phyloP scores from a whole-genome alignment of 2,888 invertebrate genomes.

The Strigamia transsilvanica region DNA sequence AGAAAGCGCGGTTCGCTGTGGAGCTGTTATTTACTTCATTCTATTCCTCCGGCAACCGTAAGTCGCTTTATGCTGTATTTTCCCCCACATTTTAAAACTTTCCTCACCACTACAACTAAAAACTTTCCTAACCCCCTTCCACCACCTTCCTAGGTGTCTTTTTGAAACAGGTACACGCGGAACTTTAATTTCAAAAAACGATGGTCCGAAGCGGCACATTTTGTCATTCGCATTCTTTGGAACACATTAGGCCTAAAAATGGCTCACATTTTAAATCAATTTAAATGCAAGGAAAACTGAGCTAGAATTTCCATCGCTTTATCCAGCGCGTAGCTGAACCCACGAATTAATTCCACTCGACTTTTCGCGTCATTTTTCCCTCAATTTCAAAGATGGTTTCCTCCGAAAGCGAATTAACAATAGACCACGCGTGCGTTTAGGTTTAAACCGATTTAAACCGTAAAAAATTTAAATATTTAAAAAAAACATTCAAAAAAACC shows the following conservation, averaged over 20 bases:
- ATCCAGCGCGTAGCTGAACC: no score
- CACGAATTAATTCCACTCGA: neutral
- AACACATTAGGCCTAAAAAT: constrained; percentile 30
- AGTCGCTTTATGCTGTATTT: constrained; percentile 25
- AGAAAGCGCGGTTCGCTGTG: neutral
- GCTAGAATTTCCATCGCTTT: neutral
- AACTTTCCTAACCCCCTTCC: neutral
- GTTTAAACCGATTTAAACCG: neutral
- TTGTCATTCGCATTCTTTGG: neutral
- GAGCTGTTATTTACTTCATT: constrained; percentile 14
- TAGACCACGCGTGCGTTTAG: neutral
- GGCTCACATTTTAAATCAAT: neutral
- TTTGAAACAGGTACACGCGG: neutral
- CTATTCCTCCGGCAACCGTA: constrained; percentile 31
- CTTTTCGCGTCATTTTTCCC: neutral
- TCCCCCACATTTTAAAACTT: constrained; percentile 5
- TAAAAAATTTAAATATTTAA: neutral
- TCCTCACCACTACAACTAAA: neutral
- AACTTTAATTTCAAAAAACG: neutral
- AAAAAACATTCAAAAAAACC: constrained; percentile 22
- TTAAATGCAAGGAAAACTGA: neutral
- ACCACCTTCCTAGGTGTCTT: neutral
- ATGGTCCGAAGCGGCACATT: neutral
- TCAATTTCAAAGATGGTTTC: neutral
- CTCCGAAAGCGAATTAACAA: neutral